phyloP scores from a whole-genome alignment of 2,888 invertebrate species.

The Elegia similella region DNA sequence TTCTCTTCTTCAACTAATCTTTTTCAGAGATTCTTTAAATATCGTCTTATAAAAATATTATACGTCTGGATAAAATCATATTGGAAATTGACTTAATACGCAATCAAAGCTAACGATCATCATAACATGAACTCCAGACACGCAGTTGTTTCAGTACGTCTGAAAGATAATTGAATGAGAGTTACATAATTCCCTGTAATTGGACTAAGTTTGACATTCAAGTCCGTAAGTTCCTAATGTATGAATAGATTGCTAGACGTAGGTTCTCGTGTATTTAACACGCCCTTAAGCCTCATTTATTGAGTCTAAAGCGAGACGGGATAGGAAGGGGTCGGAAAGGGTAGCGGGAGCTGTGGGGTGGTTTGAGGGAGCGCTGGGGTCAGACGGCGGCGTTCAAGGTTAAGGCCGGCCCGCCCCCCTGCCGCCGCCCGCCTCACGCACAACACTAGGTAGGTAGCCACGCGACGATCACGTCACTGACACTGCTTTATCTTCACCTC shows the following conservation, averaged over 20 bases:
- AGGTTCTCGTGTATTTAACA: conserved; percentile 51
- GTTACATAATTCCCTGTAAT: neutral
- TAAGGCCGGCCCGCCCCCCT: conserved; percentile 61
- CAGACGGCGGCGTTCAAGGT: conserved; percentile 77
- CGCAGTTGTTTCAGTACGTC: neutral
- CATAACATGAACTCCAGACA: neutral
- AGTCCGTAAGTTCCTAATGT: neutral
- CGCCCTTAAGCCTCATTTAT: conserved; percentile 59
- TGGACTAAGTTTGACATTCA: neutral
- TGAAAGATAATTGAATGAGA: neutral
- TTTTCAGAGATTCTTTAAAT: too few species aligned
- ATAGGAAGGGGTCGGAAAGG: conserved; percentile 35
- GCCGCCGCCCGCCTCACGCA: conserved; percentile 30
- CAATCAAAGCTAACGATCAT: neutral
- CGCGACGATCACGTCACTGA: neutral
- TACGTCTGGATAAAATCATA: too few species aligned
- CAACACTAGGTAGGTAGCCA: neutral
- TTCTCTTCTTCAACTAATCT: too few species aligned
- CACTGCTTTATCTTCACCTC: neutral
- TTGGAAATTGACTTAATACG: too few species aligned
- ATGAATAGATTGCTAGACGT: conserved; percentile 35
- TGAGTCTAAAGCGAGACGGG: conserved; percentile 47
- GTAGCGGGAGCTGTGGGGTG: conserved; percentile 37
- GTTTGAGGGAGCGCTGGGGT: conserved; percentile 49
- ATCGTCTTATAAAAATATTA: too few species aligned